These are phyloP conservation scores for Clarias pachynema DNA, from an alignment of 2,797 vertebrate genomes.

Conservation along the genomic window DNA sequence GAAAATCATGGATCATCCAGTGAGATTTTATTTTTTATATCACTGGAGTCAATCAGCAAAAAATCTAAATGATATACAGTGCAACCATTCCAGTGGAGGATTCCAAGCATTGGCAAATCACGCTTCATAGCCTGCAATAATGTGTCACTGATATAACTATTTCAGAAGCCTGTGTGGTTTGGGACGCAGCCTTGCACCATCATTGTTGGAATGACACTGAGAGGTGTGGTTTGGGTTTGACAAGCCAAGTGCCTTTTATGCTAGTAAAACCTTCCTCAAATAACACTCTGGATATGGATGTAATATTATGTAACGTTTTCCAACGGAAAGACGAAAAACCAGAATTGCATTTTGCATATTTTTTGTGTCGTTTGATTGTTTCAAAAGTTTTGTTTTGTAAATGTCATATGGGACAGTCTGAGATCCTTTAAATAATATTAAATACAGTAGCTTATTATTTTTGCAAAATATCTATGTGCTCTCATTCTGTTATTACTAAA, in stretches of 20 bases:
- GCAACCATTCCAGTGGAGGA: background rate
- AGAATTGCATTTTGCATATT: background rate
- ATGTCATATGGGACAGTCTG: background rate
- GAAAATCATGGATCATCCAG: background rate
- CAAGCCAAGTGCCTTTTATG: background rate
- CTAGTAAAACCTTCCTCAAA: background rate
- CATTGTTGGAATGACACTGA: background rate
- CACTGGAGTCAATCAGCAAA: background rate
- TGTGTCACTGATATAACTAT: background rate
- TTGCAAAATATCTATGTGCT: background rate
- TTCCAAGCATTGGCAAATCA: background rate
- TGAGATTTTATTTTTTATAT: background rate
- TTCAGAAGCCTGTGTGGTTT: constrained; percentile 13
- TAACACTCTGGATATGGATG: too few species aligned
- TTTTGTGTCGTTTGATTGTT: too few species aligned
- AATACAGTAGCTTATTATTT: background rate
- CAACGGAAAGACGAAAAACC: background rate
- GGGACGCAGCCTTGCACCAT: background rate
- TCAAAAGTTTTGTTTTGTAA: too few species aligned
- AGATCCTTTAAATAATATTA: background rate
- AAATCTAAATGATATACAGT: background rate
- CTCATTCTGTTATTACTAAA: background rate
- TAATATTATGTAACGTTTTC: background rate
- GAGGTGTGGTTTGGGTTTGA: constrained; percentile 20
- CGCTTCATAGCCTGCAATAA: background rate